Evolutionary conservation across 2,797 vertebrate species (phyloP), one percentile per base, ranked within the genome.

Genomic region (Mionectes olivaceus): DNA sequence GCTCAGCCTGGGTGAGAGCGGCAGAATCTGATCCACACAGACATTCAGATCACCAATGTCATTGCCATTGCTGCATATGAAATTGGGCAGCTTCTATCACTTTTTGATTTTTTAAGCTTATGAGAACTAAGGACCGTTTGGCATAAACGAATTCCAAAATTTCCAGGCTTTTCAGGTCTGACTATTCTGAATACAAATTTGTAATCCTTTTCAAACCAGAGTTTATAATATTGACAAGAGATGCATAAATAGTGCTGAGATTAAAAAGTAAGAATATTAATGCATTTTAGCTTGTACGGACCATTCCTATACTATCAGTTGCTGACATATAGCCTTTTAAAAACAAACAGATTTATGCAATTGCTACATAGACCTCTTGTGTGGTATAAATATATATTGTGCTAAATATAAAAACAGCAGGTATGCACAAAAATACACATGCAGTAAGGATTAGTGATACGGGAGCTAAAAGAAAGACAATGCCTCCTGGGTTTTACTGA

Each of bases 401-500:
- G 39, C 55, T 96, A 97, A 95, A 78, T 93, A 96, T 77, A 68
- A 93, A 87, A 93, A 82, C 65, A 95, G 73, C 18, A 14, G 5
- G 49, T 83, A 85, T 24, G 28, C 50, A 90, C 52, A 92, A 90
- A 95, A 81, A 93, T 57, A 95, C 55, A 91, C 47, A 87, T 60
- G 87, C 78, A 87, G 82, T 90, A 94, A 94, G 82, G 91, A 93
- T 96, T 97, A 94, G 71, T 96, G 97, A 94, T 75, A 95, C 30
- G 81, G 94, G 80, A 97, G 59, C 85, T 78, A 96, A 96, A 71
- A 88, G 63, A 93, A 97, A 96, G 91, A 96, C 77, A 96, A 89
- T 97, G 96, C 96, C 97, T 97, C 94, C 97, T 97, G 96, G 97
- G 95, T 97, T 97, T 96, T 96, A 93, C 80, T 91, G 89, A 87